Percentiles rank a stretch among this genome's conserved stretches.
phyloP scores from a whole-genome alignment of 2,888 invertebrate genomes.

The Anthrax anthrax region DNA sequence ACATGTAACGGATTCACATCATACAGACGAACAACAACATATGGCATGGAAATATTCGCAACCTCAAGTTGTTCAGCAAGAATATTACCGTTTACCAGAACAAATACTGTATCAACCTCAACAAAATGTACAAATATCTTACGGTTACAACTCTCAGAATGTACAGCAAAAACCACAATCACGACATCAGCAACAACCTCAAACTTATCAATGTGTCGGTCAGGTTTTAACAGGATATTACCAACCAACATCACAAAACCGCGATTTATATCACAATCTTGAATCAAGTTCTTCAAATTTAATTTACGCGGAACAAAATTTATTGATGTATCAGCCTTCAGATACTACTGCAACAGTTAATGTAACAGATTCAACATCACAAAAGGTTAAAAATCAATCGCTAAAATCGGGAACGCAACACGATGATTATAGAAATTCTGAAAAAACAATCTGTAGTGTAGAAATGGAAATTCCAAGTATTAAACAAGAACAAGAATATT shows the following conservation, averaged over 20 bases:
- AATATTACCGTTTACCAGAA: constrained; percentile 20
- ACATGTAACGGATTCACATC: too few species aligned
- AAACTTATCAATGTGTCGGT: constrained; percentile 22
- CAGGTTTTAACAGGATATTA: constrained; percentile 23
- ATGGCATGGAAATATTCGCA: constrained; percentile 3
- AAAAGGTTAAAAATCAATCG: constrained; percentile 12
- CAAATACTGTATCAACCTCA: constrained; percentile 29
- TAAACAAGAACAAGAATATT: background rate
- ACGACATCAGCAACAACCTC: constrained; percentile 21
- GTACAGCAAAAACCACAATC: constrained; percentile 8
- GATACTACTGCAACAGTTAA: constrained; percentile 7
- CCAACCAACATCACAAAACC: constrained; percentile 11
- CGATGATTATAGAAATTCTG: constrained; percentile 5
- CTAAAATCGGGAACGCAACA: background rate
- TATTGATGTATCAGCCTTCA: constrained; percentile 13
- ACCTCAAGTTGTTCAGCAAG: constrained; percentile 12
- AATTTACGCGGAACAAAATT: constrained; percentile 15
- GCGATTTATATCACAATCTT: constrained; percentile 19
- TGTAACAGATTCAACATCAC: constrained; percentile 10
- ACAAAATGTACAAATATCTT: constrained; percentile 13
- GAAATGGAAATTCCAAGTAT: background rate
- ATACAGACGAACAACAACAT: too few species aligned
- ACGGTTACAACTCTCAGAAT: background rate
- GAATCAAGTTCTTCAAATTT: constrained; percentile 14
- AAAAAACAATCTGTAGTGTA: constrained; percentile 1